Percentiles rank a stretch among this genome's conserved stretches.
Evolutionary conservation across 92 coral and sea anemone genomes (phyloP).

Genomic region (Palythoa grandis): DNA sequence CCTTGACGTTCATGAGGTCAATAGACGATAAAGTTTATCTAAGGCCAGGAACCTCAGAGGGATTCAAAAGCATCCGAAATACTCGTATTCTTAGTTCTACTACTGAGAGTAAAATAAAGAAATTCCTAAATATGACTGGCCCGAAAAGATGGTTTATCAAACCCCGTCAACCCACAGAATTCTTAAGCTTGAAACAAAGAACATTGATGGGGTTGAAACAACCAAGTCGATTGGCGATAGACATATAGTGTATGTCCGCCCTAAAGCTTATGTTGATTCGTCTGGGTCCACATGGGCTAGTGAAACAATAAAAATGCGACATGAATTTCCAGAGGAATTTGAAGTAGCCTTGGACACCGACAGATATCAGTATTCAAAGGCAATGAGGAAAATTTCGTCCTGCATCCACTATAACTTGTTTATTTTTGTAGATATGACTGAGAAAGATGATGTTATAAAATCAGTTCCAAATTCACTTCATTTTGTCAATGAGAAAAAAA

Average conservation of each 20-base stretch:
- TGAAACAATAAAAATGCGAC: background rate
- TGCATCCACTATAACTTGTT: conserved; percentile 21
- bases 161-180: conserved; percentile 10
- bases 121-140: conserved; percentile 70
- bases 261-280: conserved; percentile 19
- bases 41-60: conserved; percentile 66
- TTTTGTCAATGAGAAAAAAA: background rate
- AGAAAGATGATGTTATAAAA: conserved; percentile 18
- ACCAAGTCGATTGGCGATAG: conserved; percentile 17
- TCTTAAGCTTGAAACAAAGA: background rate
- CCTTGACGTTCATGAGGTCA: conserved; percentile 46
- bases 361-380: conserved; percentile 3
- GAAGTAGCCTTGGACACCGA: conserved; percentile 10
- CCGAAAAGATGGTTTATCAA: background rate
- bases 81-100: conserved; percentile 47
- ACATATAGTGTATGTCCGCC: conserved; percentile 12
- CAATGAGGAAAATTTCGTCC: conserved; percentile 34
- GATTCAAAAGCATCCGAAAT: conserved; percentile 36
- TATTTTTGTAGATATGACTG: conserved; percentile 27
- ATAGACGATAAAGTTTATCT: conserved; percentile 64
- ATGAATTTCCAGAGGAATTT: conserved; percentile 12
- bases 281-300: conserved; percentile 19
- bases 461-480: background rate
- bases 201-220: conserved; percentile 22
- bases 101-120: conserved; percentile 53